phyloP scores from a whole-genome alignment of 2,888 invertebrate genomes.

The Zonitis immaculata region DNA sequence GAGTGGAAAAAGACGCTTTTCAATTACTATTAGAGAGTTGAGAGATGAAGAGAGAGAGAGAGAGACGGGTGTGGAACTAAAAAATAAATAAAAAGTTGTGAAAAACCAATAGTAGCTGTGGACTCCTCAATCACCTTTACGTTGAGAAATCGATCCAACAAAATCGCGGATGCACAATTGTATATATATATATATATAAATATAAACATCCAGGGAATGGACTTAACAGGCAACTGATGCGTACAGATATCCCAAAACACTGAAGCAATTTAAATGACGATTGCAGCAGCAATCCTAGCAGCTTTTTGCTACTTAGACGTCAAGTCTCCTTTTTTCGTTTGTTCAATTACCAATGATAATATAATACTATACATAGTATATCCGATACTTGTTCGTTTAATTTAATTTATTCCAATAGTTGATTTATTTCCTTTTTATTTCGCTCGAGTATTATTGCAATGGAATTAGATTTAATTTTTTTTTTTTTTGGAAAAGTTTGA shows the following conservation, averaged over 20 bases:
- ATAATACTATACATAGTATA: background rate
- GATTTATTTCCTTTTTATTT: background rate
- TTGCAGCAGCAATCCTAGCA: background rate
- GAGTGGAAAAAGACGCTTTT: conserved; percentile 23
- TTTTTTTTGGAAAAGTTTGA: background rate
- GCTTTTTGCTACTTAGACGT: background rate
- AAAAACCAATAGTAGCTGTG: too few relatives aligned
- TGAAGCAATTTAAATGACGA: conserved; percentile 9
- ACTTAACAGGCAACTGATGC: conserved; percentile 1
- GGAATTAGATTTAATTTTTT: too few relatives aligned
- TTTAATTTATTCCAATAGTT: background rate
- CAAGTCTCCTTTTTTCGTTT: too few relatives aligned
- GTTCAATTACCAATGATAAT: background rate
- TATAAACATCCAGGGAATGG: conserved; percentile 1
- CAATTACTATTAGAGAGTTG: conserved; percentile 15
- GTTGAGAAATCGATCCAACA: conserved; percentile 2
- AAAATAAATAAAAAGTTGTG: too few relatives aligned
- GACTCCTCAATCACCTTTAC: conserved; percentile 10
- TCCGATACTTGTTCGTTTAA: background rate
- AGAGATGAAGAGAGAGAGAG: background rate
- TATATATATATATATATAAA: too few relatives aligned
- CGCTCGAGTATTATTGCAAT: background rate
- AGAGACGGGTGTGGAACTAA: background rate
- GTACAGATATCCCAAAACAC: conserved; percentile 7
- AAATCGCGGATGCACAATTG: conserved; percentile 2